Conservation (phyloP, 2,888 invertebrate genomes). For the Pseudococcus longispinus region DNA sequence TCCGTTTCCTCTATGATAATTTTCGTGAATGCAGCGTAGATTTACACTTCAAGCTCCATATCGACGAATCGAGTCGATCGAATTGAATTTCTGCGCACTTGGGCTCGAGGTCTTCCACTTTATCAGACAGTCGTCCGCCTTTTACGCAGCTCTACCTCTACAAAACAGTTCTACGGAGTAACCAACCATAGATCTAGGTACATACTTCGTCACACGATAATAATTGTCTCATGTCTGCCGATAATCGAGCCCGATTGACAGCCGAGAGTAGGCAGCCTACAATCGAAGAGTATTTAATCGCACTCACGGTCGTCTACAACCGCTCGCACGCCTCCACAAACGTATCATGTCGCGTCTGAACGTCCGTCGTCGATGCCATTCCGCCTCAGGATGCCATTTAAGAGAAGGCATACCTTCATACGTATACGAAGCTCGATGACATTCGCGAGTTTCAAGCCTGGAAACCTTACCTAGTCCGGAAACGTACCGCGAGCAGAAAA, state of each 20-base stretch:
- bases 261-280: background rate
- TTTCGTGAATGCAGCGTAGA: too few relatives aligned
- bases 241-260: background rate
- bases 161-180: too few relatives aligned
- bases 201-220: too few relatives aligned
- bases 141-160: too few relatives aligned
- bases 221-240: too few relatives aligned
- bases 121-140: too few relatives aligned
- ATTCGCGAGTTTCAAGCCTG: background rate
- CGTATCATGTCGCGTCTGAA: background rate
- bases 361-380: background rate
- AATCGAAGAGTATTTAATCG: background rate
- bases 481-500: background rate
- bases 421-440: background rate
- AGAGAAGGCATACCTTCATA: background rate
- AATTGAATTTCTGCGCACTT: too few relatives aligned
- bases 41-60: too few relatives aligned
- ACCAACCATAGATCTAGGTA: too few relatives aligned
- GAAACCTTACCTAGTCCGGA: background rate
- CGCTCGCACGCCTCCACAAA: background rate
- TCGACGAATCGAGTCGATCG: too few relatives aligned
- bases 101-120: too few relatives aligned
- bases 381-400: background rate
- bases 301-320: background rate
- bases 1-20: too few relatives aligned